These are phyloP conservation scores for Mormoops blainvillei DNA, from an alignment of 2,113 vertebrate species.

Conservation along the genomic window DNA sequence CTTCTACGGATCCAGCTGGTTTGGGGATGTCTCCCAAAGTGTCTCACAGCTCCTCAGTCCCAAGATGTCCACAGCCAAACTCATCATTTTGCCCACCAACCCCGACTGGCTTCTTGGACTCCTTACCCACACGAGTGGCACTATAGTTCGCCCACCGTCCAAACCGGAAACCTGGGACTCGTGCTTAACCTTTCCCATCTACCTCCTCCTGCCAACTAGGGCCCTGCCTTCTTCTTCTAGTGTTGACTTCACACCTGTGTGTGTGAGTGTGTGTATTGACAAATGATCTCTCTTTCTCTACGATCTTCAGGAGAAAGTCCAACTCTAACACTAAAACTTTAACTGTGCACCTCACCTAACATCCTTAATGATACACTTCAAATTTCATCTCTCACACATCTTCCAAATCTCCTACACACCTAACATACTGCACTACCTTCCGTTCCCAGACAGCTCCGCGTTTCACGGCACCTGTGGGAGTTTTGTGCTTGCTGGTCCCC, in stretches of 20 bases:
- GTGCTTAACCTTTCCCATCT: neutral
- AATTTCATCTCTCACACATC: neutral
- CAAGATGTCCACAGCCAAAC: neutral
- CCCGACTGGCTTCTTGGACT: neutral
- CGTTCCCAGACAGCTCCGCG: neutral
- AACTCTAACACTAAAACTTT: neutral
- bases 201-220: neutral
- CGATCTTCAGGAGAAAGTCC: neutral
- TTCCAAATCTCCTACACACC: neutral
- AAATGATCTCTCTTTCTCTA: neutral
- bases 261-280: too few species aligned
- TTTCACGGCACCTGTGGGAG: neutral
- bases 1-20: neutral
- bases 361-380: neutral
- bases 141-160: neutral
- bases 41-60: neutral
- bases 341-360: neutral
- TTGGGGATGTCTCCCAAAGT: neutral
- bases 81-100: neutral
- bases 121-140: neutral
- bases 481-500: neutral
- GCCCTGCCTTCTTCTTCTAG: neutral
- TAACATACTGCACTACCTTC: neutral
- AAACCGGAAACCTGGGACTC: neutral
- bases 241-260: too few species aligned